Conservation (phyloP, 2,797 vertebrate genomes). For the Eutrigla gurnardus region DNA sequence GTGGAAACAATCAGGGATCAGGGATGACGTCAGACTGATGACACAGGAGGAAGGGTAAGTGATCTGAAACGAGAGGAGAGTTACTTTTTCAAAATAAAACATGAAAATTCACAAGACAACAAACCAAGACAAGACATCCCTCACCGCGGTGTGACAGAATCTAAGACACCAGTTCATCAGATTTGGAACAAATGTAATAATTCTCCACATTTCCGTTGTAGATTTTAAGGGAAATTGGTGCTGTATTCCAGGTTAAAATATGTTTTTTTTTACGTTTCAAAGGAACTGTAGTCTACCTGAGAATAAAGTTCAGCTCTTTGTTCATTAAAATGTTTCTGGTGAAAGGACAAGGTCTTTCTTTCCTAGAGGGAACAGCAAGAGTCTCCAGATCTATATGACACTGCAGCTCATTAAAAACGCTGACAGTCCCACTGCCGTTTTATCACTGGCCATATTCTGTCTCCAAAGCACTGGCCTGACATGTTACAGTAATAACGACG, state of each 20-base stretch:
- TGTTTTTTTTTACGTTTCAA: constrained; percentile 11
- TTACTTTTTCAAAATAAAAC: too few species aligned
- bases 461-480: constrained; percentile 37
- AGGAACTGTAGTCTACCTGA: constrained; percentile 36
- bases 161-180: constrained; percentile 3
- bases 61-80: too few species aligned
- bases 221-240: background rate
- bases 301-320: constrained; percentile 65
- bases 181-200: constrained; percentile 11
- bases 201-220: constrained; percentile 3
- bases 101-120: too few species aligned
- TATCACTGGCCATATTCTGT: constrained; percentile 55
- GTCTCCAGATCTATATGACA: constrained; percentile 60
- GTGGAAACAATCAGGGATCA: too few species aligned
- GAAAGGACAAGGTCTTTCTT: constrained; percentile 60
- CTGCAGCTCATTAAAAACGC: constrained; percentile 74
- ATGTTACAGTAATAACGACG: constrained; percentile 35
- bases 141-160: too few species aligned
- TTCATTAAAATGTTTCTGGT: constrained; percentile 81
- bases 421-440: constrained; percentile 61
- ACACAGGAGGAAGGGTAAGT: too few species aligned
- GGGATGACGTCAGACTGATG: too few species aligned
- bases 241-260: constrained; percentile 27
- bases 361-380: constrained; percentile 40
- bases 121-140: too few species aligned